These are phyloP conservation scores for Gibbula magus DNA, from an alignment of 2,888 invertebrate species.

Conservation along the genomic window DNA sequence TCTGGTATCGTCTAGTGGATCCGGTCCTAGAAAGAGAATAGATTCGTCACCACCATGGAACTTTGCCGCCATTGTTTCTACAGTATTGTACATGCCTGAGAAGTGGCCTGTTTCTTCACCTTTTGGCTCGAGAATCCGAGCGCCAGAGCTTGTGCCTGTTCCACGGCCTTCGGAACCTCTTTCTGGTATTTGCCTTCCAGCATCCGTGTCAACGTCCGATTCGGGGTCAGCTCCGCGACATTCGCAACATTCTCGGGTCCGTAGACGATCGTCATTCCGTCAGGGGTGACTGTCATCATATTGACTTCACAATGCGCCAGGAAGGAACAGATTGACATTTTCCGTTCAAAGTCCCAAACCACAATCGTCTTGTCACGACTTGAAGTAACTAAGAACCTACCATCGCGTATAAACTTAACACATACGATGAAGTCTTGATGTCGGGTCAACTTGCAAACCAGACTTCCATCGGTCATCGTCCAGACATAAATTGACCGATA, in stretches of 20 bases:
- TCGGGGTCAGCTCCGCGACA: constrained; percentile 54
- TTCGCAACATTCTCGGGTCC: constrained; percentile 52
- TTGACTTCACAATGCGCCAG: constrained; percentile 52
- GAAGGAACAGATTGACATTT: constrained; percentile 53
- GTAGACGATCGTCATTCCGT: constrained; percentile 49
- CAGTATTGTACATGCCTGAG: constrained; percentile 32
- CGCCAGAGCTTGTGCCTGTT: constrained; percentile 57
- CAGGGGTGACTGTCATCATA: constrained; percentile 46
- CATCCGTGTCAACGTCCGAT: constrained; percentile 43
- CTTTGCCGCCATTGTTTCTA: neutral
- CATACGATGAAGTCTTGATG: constrained; percentile 58
- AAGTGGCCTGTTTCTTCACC: constrained; percentile 27
- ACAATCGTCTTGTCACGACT: constrained; percentile 58
- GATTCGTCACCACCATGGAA: no score
- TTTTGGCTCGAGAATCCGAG: constrained; percentile 57
- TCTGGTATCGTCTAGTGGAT: no score
- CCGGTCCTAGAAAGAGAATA: no score
- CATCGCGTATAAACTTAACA: constrained; percentile 52
- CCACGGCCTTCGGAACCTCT: constrained; percentile 29
- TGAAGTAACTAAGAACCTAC: constrained; percentile 54
- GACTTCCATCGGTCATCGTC: constrained; percentile 51
- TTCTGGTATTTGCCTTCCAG: constrained; percentile 40
- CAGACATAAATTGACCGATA: constrained; percentile 62
- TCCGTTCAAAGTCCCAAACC: constrained; percentile 55
- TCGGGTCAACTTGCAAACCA: constrained; percentile 55